These are phyloP conservation scores for Holacanthus passer DNA, from an alignment of 2,113 vertebrate genomes.

Conservation along the genomic window DNA sequence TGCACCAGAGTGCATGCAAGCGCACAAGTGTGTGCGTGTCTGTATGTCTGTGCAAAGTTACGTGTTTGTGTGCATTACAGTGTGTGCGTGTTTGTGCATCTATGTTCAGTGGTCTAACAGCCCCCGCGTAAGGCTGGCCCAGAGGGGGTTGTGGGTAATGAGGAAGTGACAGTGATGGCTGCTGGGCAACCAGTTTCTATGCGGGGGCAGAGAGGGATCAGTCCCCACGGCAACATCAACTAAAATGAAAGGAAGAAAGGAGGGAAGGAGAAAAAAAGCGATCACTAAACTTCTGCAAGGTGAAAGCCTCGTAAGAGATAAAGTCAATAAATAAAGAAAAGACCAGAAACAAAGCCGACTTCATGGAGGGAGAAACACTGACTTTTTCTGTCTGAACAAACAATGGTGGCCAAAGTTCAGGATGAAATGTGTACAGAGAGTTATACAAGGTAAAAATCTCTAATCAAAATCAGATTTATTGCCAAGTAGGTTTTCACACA, in stretches of 20 bases:
- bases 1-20: neutral
- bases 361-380: constrained; percentile 2
- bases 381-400: constrained; percentile 25
- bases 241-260: constrained; percentile 72
- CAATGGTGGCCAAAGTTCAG: neutral
- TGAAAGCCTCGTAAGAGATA: constrained; percentile 46
- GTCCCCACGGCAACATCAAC: constrained; percentile 78
- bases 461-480: too few relatives aligned
- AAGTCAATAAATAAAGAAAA: constrained; percentile 35
- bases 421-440: neutral
- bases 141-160: constrained; percentile 80
- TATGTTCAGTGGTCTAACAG: constrained; percentile 68
- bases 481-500: too few relatives aligned
- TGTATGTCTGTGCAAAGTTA: neutral
- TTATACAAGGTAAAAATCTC: neutral
- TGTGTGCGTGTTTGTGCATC: constrained; percentile 47
- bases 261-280: constrained; percentile 26
- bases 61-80: constrained; percentile 34
- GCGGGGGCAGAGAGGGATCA: constrained; percentile 69
- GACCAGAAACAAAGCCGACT: constrained; percentile 32
- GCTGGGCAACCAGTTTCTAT: constrained; percentile 82
- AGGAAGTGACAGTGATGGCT: constrained; percentile 83
- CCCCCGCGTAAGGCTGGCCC: constrained; percentile 66
- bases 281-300: constrained; percentile 61
- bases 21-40: constrained; percentile 6